These are phyloP conservation scores for Pipa parva DNA, from an alignment of 2,113 vertebrate genomes.

Conservation along the genomic window DNA sequence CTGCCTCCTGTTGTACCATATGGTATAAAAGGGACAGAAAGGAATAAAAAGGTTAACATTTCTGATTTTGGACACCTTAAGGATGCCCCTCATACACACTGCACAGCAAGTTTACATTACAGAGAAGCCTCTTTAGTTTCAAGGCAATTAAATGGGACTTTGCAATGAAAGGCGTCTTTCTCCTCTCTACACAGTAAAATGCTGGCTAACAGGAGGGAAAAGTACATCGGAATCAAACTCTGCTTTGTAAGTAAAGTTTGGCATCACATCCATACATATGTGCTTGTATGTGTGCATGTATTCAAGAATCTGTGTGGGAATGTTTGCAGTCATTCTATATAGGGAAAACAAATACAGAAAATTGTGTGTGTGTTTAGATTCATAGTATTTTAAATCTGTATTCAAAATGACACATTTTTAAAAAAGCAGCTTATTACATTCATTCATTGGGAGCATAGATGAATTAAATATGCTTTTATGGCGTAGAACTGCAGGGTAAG, in stretches of 20 bases:
- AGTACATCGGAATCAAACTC: conserved; percentile 25
- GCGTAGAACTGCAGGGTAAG: too few relatives aligned
- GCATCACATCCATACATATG: conserved; percentile 4
- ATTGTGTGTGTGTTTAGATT: too few relatives aligned
- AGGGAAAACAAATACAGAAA: not conserved
- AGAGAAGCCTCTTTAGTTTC: conserved; percentile 43
- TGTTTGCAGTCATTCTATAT: not conserved
- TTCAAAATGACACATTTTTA: too few relatives aligned
- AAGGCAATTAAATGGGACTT: conserved; percentile 40
- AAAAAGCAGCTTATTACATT: too few relatives aligned
- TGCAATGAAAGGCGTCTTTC: conserved; percentile 39
- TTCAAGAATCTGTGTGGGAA: not conserved
- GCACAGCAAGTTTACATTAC: conserved; percentile 31
- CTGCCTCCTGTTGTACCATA: not conserved
- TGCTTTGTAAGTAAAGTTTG: conserved; percentile 27
- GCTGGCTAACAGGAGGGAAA: conserved; percentile 24
- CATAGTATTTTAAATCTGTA: too few relatives aligned
- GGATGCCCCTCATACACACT: conserved; percentile 30
- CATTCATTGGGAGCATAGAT: too few relatives aligned
- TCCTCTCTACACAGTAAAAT: conserved; percentile 28
- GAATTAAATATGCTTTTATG: too few relatives aligned
- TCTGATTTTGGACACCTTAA: conserved; percentile 13
- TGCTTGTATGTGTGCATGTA: not conserved
- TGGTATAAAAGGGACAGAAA: too few relatives aligned
- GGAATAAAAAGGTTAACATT: conserved; percentile 10